phyloP scores from a whole-genome alignment of 2,797 vertebrate species.

The Neosalanx taihuensis region DNA sequence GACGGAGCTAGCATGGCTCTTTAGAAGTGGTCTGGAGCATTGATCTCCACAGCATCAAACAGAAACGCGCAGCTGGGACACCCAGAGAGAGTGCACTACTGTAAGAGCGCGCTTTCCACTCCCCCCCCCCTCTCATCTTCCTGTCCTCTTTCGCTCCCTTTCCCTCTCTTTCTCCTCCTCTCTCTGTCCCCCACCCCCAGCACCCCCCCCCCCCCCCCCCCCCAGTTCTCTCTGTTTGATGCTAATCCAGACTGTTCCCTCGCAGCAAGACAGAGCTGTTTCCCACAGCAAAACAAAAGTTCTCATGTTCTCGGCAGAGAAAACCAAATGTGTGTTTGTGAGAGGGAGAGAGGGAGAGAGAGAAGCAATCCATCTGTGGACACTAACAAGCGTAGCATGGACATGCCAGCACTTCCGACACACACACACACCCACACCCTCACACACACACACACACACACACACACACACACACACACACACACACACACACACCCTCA shows the following conservation, averaged over 20 bases:
- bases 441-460: conserved; percentile 47
- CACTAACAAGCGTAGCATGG: conserved; percentile 70
- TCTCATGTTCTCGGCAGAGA: conserved; percentile 33
- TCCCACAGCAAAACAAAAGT: conserved; percentile 49
- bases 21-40: conserved; percentile 47
- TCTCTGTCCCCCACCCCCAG: conserved; percentile 44
- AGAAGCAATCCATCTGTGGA: conserved; percentile 64
- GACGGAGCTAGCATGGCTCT: conserved; percentile 36
- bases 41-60: conserved; percentile 63
- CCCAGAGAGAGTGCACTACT: conserved; percentile 43
- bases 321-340: conserved; percentile 18
- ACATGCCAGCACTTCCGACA: conserved; percentile 54
- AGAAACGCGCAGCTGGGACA: conserved; percentile 56
- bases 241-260: conserved; percentile 38
- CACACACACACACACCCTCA: conserved; percentile 44
- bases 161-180: conserved; percentile 23
- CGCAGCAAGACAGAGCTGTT: conserved; percentile 28
- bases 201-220: neutral
- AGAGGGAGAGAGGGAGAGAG: conserved; percentile 52
- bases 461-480: conserved; percentile 51
- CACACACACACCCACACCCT: conserved; percentile 46
- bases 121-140: conserved; percentile 44
- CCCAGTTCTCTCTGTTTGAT: conserved; percentile 48
- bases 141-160: conserved; percentile 7
- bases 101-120: conserved; percentile 47